Conservation (phyloP, 2,113 vertebrate species). For the Ploceus nigricollis region DNA sequence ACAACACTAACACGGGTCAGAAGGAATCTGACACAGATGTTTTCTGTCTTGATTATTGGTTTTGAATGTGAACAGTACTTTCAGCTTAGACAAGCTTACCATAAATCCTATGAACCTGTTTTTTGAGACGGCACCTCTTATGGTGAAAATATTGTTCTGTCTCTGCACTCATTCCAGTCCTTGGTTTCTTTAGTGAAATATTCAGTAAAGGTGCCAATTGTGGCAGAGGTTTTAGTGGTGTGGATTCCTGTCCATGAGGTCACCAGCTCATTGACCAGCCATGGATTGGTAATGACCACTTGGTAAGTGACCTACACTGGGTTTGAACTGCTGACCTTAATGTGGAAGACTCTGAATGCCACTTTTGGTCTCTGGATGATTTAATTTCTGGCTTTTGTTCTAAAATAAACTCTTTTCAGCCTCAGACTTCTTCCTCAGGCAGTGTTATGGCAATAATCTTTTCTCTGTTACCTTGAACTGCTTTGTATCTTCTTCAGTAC, state of each 20-base stretch:
- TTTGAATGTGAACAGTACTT: neutral
- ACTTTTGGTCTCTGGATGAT: neutral
- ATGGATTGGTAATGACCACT: constrained; percentile 8
- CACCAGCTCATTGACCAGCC: neutral
- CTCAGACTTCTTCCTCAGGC: neutral
- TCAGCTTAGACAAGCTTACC: neutral
- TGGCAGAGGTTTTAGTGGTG: constrained; percentile 33
- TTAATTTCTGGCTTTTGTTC: neutral
- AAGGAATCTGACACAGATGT: neutral
- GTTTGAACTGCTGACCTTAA: constrained; percentile 50
- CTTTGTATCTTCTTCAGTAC: neutral
- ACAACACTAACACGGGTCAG: neutral
- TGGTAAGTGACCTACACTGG: neutral
- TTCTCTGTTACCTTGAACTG: neutral
- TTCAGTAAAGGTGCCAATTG: neutral
- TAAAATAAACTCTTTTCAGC: constrained; percentile 8
- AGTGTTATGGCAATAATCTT: neutral
- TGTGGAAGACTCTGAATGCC: neutral
- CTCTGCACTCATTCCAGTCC: neutral
- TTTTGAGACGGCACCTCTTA: neutral
- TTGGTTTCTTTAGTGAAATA: neutral
- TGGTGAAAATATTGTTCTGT: neutral
- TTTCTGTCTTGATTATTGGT: constrained; percentile 11
- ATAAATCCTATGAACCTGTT: neutral
- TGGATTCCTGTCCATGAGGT: constrained; percentile 25